Percentiles rank a stretch among this genome's conserved stretches.
These are phyloP conservation scores for Labeo calbasu DNA, from an alignment of 2,797 vertebrate species.

Conservation along the genomic window DNA sequence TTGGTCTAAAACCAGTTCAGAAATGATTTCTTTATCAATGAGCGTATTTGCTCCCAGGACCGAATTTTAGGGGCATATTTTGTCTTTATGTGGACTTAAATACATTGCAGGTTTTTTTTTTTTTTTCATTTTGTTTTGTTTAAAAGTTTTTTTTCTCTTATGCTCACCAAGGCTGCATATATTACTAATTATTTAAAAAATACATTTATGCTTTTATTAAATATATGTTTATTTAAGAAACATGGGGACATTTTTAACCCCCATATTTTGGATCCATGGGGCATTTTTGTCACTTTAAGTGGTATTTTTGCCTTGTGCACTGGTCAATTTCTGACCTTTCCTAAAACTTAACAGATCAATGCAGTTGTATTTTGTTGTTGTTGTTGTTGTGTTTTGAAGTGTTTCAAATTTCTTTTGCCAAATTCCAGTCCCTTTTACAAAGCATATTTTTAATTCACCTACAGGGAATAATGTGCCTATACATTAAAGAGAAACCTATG, in stretches of 20 bases:
- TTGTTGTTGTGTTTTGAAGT: background rate
- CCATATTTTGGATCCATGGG: background rate
- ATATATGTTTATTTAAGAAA: too few relatives aligned
- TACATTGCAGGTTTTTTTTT: too few relatives aligned
- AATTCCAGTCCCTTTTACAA: conserved; percentile 70
- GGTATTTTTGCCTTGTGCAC: background rate
- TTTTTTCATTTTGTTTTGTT: too few relatives aligned
- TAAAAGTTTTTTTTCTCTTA: background rate
- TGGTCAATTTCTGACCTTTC: background rate
- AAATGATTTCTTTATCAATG: background rate
- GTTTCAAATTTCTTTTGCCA: background rate
- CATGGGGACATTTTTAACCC: background rate
- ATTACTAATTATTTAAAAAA: background rate
- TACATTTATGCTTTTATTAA: background rate
- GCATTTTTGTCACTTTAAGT: background rate
- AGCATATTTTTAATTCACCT: conserved; percentile 72
- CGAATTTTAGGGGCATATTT: background rate
- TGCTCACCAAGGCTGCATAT: background rate
- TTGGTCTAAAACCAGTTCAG: background rate
- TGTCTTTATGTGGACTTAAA: background rate
- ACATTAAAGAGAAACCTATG: conserved; percentile 68
- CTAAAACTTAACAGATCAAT: background rate
- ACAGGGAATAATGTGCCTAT: conserved; percentile 53
- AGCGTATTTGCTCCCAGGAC: background rate
- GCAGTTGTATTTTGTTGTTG: background rate